Evolutionary conservation across 2,113 vertebrate species (phyloP).

Genomic region (Micromys minutus): DNA sequence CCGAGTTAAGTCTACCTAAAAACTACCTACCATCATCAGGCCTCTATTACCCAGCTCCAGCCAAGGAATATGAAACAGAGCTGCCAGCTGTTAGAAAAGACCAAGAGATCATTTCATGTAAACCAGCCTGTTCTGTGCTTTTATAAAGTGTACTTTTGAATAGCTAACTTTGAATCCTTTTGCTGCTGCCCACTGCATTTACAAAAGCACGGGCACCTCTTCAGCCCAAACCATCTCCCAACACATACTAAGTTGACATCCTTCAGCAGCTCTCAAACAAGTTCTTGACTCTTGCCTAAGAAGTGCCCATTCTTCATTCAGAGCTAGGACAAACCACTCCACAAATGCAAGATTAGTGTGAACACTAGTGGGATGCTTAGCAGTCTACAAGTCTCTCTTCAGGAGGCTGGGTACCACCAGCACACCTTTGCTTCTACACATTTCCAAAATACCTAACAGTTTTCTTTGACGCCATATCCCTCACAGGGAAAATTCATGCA

Average conservation of each 20-base stretch:
- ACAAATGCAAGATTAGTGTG: fast-evolving
- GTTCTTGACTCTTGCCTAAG: neutral
- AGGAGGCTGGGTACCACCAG: fast-evolving
- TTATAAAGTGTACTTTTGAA: neutral
- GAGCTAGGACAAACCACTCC: neutral
- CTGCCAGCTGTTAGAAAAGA: neutral
- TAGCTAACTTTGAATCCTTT: neutral
- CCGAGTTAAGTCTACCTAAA: neutral
- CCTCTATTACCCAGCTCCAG: neutral
- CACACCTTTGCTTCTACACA: neutral
- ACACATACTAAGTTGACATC: neutral
- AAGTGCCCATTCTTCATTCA: neutral
- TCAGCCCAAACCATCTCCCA: neutral
- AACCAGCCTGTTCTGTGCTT: neutral
- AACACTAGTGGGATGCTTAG: fast-evolving
- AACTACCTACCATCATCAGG: neutral
- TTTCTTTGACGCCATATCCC: neutral
- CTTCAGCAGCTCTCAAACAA: neutral
- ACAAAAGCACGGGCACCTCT: neutral
- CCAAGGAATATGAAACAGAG: neutral
- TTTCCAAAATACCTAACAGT: neutral
- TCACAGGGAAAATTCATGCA: neutral
- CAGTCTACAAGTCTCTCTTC: neutral
- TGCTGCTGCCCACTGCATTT: no score
- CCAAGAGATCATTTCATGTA: neutral